These are phyloP conservation scores for Onychostruthus taczanowskii DNA, from an alignment of 2,113 vertebrate genomes.

Conservation along the genomic window DNA sequence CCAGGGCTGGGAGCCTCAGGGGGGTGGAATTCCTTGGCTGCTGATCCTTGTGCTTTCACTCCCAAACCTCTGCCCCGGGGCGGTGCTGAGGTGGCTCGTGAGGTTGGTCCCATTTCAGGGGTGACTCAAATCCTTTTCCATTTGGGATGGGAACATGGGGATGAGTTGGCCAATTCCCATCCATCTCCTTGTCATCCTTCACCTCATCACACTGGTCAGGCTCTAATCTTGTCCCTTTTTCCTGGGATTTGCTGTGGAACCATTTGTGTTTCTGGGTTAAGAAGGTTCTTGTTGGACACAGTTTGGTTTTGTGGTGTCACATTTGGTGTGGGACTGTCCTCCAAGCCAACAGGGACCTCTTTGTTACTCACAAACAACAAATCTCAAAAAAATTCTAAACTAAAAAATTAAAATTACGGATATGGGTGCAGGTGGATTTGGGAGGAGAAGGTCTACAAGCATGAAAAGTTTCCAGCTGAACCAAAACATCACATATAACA, in stretches of 20 bases:
- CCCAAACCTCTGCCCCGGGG: background rate
- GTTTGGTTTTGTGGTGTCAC: background rate
- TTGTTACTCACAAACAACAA: background rate
- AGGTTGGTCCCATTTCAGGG: background rate
- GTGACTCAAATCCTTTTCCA: background rate
- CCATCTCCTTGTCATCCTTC: background rate
- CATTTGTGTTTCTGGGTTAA: fast-evolving
- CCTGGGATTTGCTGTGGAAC: background rate
- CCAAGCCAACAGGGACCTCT: background rate
- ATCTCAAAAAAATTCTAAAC: background rate
- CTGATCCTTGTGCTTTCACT: background rate
- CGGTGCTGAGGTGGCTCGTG: background rate
- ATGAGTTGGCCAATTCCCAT: background rate
- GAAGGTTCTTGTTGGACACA: background rate
- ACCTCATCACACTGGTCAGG: background rate
- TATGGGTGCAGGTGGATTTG: background rate
- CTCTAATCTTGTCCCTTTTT: background rate
- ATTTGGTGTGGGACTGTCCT: background rate
- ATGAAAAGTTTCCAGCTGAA: background rate
- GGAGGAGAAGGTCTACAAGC: background rate
- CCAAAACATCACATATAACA: background rate
- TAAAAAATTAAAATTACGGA: background rate
- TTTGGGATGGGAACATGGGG: background rate
- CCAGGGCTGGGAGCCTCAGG: background rate
- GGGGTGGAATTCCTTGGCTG: background rate